Evolutionary conservation across 2,113 vertebrate genomes (phyloP), one percentile per base, ranked within the genome.

Genomic region (Neolamprologus modestus): DNA sequence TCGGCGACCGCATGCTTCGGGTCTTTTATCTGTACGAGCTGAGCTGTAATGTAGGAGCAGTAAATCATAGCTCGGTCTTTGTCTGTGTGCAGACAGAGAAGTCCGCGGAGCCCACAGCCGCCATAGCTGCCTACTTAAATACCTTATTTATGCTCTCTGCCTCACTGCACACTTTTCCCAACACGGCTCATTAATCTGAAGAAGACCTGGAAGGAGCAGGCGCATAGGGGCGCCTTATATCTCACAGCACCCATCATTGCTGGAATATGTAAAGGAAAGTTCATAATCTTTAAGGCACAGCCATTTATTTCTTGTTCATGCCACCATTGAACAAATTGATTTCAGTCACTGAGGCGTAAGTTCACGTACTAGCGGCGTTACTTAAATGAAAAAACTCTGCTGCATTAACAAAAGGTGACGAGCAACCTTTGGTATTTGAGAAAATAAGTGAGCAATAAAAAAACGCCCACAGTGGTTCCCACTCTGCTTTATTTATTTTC

Each of bases 121-220:
- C 91, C 94, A 92, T 92, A 87, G 91, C 93, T 87, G 90, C 92
- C 94, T 92, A 94, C 93, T 96, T 95, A 96, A 92, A 95, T 90
- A 90, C 94, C 90, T 94, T 95, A 95, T 96, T 96, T 95, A 96
- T 95, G 94, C 94, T 95, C 93, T 81, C 92, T 81, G 93, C 94
- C 90, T 91, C 94, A 53, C 91, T 94, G 95, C 93, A 93, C 95
- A 93, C 94, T 96, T 95, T 94, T 93, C 93, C 92, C 92, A 95
- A 95, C 94, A 95, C 87, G 95, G 93, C 80, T 93, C 95, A 96
- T 96, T 96, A 95, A 95, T 95, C 92, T 90, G 87, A 89, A 93
- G 92, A 92, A 92, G 94, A 94, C 89, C 93, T 93, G 92, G 91
- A 94, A 93, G 93, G 91, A 91, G 93, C 85, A 8, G 54, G 63